These are phyloP conservation scores for Malurus cyaneus DNA, from an alignment of 2,113 vertebrate genomes.

Conservation along the genomic window DNA sequence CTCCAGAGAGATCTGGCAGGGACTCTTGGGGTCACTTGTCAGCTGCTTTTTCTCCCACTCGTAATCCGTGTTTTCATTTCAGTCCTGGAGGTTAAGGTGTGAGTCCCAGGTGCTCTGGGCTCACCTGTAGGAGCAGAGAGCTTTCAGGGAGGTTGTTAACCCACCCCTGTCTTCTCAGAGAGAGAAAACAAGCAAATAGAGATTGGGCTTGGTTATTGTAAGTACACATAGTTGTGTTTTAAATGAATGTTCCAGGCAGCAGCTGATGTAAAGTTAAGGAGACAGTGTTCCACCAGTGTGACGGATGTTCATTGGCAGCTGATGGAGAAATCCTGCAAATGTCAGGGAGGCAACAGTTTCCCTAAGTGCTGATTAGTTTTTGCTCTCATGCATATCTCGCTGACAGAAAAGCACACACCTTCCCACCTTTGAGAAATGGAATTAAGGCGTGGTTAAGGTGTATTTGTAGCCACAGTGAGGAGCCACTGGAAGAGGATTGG, in stretches of 20 bases:
- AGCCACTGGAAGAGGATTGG: background rate
- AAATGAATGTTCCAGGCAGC: background rate
- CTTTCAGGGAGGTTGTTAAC: background rate
- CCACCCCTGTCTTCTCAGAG: background rate
- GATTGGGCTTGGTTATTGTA: background rate
- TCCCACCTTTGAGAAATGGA: background rate
- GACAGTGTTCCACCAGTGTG: background rate
- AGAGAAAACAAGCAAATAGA: background rate
- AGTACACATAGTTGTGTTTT: background rate
- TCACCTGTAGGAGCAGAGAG: background rate
- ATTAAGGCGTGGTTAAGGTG: fast-evolving
- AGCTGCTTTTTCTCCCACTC: background rate
- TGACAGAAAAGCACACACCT: background rate
- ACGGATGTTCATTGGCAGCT: constrained; percentile 28
- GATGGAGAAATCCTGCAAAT: background rate
- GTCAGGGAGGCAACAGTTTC: background rate
- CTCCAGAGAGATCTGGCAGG: background rate
- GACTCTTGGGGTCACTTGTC: background rate
- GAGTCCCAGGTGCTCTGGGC: fast-evolving
- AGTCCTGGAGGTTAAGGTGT: background rate
- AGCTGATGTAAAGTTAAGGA: background rate
- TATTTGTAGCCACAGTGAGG: background rate
- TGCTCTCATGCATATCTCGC: background rate
- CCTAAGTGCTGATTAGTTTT: constrained; percentile 23
- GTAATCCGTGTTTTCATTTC: background rate